phyloP scores from a whole-genome alignment of 2,113 vertebrate genomes.

The Toxotes jaculatrix region DNA sequence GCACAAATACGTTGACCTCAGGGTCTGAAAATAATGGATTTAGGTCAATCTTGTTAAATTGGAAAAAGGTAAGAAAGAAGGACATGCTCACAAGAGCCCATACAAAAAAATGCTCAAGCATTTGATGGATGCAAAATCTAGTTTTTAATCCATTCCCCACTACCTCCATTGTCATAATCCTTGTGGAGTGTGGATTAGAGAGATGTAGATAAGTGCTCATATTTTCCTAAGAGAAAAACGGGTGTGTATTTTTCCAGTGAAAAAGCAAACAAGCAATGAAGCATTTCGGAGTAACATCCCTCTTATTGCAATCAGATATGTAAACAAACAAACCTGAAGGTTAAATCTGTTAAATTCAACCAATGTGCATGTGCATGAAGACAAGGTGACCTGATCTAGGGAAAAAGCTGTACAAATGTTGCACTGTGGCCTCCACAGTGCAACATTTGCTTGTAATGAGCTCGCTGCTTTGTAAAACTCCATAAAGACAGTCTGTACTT shows the following conservation, averaged over 20 bases:
- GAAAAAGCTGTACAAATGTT: not conserved
- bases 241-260: constrained; percentile 57
- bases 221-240: constrained; percentile 72
- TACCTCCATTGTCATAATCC: constrained; percentile 83
- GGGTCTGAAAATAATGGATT: constrained; percentile 33
- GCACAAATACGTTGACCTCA: not conserved
- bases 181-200: constrained; percentile 81
- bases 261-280: constrained; percentile 35
- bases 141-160: constrained; percentile 76
- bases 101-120: constrained; percentile 59
- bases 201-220: constrained; percentile 77
- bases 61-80: constrained; percentile 53
- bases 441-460: not conserved
- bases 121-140: constrained; percentile 77
- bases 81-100: constrained; percentile 30
- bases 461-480: constrained; percentile 3
- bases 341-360: constrained; percentile 13
- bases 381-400: not conserved
- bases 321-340: constrained; percentile 7
- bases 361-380: not conserved
- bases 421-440: not conserved
- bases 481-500: not conserved
- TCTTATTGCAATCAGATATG: constrained; percentile 4
- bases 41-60: constrained; percentile 50
- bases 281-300: constrained; percentile 11